Percentiles rank a stretch among this genome's conserved stretches.
Evolutionary conservation across 2,113 vertebrate genomes (phyloP).

Genomic region (Dinomys branickii): DNA sequence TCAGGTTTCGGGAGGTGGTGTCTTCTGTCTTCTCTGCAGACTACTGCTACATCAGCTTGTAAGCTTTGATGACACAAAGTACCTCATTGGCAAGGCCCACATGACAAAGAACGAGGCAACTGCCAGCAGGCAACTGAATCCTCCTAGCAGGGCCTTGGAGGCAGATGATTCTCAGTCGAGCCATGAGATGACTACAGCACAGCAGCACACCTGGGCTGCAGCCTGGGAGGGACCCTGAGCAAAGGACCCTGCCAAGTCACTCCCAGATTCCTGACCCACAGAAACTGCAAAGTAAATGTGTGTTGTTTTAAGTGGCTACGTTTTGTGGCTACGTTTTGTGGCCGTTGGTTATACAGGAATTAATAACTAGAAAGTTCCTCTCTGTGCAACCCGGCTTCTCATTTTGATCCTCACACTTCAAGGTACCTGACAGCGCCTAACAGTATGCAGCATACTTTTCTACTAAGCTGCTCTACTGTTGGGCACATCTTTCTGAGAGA

Average conservation of each 20-base stretch:
- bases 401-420: neutral
- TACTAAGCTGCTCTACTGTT: neutral
- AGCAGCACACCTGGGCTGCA: neutral
- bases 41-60: neutral
- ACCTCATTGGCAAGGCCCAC: neutral
- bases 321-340: neutral
- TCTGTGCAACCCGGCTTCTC: constrained; percentile 5
- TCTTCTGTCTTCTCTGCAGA: neutral
- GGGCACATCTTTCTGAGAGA: neutral
- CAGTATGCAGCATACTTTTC: neutral
- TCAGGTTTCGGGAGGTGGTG: neutral
- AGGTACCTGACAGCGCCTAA: neutral
- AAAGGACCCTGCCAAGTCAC: neutral
- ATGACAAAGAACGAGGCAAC: neutral
- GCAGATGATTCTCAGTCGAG: neutral
- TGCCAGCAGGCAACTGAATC: neutral
- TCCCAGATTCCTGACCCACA: neutral
- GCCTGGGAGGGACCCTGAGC: neutral
- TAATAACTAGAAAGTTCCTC: neutral
- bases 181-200: neutral
- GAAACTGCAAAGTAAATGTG: neutral
- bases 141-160: neutral
- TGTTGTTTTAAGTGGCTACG: neutral
- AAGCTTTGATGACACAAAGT: neutral
- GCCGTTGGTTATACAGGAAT: neutral